phyloP scores from a whole-genome alignment of 1,140 invertebrate genomes.

The Drosophila subobscura region DNA sequence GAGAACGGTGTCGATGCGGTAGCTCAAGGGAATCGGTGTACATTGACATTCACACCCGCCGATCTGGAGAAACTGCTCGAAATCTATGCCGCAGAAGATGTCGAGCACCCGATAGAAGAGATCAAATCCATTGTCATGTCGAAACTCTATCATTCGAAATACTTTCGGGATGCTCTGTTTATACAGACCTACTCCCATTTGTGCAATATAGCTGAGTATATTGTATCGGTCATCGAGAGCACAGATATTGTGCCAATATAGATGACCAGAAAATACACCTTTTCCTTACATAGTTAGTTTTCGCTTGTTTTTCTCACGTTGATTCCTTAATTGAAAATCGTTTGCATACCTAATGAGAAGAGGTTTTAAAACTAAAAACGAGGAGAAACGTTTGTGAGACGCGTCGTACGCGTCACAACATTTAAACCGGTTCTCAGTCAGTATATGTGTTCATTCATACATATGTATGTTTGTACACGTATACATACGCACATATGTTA shows the following conservation, averaged over 20 bases:
- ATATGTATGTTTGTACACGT: no score
- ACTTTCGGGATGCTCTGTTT: conserved; percentile 66
- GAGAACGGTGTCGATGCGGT: conserved; percentile 1
- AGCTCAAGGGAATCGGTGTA: not conserved
- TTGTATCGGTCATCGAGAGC: conserved; percentile 78
- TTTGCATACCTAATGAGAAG: no score
- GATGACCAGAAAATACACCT: not conserved
- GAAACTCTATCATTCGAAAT: conserved; percentile 53
- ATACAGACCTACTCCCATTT: conserved; percentile 75
- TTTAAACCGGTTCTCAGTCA: no score
- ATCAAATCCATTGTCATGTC: conserved; percentile 16
- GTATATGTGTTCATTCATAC: no score
- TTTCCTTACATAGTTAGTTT: no score
- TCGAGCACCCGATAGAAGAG: not conserved
- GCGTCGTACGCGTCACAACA: no score
- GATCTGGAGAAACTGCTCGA: conserved; percentile 1
- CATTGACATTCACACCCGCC: conserved; percentile 8
- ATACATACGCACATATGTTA: no score
- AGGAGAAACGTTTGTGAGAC: no score
- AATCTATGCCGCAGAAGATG: not conserved
- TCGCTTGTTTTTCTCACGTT: no score
- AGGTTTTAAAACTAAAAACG: no score
- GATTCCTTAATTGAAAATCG: no score
- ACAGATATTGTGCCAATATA: conserved; percentile 48
- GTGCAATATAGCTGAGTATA: conserved; percentile 68